Base-by-base conservation (phyloP, 2,888 invertebrate species). In the Machimus atricapillus region DNA sequence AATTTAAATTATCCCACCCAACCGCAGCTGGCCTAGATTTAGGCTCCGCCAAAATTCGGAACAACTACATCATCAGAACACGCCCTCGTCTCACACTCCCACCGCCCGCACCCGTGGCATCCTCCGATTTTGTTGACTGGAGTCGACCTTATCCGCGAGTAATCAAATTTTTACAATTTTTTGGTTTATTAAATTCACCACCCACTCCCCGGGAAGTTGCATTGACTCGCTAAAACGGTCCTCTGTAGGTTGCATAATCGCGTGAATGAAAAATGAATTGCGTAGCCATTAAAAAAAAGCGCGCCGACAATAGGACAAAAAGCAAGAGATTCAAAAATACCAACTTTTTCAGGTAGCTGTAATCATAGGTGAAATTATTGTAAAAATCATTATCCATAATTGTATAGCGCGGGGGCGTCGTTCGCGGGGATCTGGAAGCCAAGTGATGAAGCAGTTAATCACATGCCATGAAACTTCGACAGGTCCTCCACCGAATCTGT, bases 321-420 rank as follows among this genome's bases (percentile, higher is more conserved):
- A 19, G 27, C 46, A 85, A 85, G 43, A 43, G 5, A 46, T 40
- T n/a, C 6, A 73, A 31, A 46, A 74, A 86, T 91, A 92, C 92
- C 90, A 91, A 92, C 91, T 89, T 92, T 90, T 92, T 91, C 88
- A 91, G 90, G 90, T 91, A 91, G 90, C 91, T 91, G 89, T 90
- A 89, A 90, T 91, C 91, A 89, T 91, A 91, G 74, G 91, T 91
- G 89, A 91, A 90, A 89, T 91, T 91, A 88, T 90, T 90, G 89
- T 90, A 91, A 90, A 90, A 91, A 90, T 91, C 91, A 91, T 87
- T 74, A 82, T 82, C 87, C 87, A 87, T 86, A 86, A 37, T 81
- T 31, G 43, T 40, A 74, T 6, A 74, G 74, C 74, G 23, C 58
- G 52, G 31, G 16, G 81, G 52, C 34, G 46, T 81, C 46, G 46